Evolutionary conservation across 2,888 invertebrate genomes (phyloP), one percentile per base, ranked within the genome.

Genomic region (Exocentrus adspersus): DNA sequence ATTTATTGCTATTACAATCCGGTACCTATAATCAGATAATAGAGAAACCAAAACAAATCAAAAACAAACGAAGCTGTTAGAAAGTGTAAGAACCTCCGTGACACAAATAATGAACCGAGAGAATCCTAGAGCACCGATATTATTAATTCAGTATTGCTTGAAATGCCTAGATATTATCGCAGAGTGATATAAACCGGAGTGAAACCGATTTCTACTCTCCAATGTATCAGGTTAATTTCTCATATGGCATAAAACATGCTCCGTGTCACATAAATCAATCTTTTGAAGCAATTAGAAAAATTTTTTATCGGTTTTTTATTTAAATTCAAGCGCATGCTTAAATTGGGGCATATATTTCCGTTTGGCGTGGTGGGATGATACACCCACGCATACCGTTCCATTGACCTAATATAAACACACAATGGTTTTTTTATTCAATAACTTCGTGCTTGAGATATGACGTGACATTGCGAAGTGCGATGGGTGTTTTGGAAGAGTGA

Each of bases 251-350:
- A 28, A 24, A 54, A 54, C 54, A 42, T 21, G n/a, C 12, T 12
- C 17, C 10, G 24, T 9, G 54, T 28, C 54, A 43, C 43, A 45
- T 54, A 42, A 43, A 54, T 54, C 54, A 54, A 54, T 54, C 54
- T 43, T 30, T 1, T n/a, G 24, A 17, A 37, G 28, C 54, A 54
- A 54, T 54, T 54, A 54, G 28, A 21, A 24, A 43, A 43, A 5
- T 17, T 42, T 54, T 54, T 43, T 54, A 54, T 54, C 28, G 54
- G 43, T 54, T 43, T 54, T 54, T 54, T 54, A 54, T 54, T 54
- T 17, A 54, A 54, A 54, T 54, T 10, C 17, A 19, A 10, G 21
- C 42, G 41, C 53, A 21, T 42, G 24, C 12, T n/a, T 16, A 16
- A 21, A 16, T 50, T 16, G 21, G 54, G 54, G 42, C 16, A 28